Percentiles rank a stretch among this genome's conserved stretches.
phyloP scores from a whole-genome alignment of 2,113 vertebrate species.

The Petroica traversi region DNA sequence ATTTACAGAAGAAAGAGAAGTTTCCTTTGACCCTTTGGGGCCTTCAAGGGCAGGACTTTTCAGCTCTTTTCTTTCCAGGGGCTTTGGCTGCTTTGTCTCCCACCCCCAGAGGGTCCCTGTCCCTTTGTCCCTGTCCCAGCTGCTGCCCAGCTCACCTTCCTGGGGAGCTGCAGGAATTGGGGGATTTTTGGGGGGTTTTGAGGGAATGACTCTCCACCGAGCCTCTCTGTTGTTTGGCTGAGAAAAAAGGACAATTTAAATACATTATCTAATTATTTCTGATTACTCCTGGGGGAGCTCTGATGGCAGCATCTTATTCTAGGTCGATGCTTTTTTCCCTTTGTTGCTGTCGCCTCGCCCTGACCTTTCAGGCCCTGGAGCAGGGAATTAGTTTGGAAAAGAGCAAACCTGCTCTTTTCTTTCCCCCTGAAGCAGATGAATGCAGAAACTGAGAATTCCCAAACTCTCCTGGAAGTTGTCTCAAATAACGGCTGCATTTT shows the following conservation, averaged over 20 bases:
- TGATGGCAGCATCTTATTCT: background rate
- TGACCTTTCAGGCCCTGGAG: background rate
- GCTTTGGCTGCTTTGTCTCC: slow-evolving; percentile 4
- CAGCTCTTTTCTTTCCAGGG: slow-evolving; percentile 25
- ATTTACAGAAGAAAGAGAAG: slow-evolving; percentile 59
- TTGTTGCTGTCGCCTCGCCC: background rate
- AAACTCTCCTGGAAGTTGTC: background rate
- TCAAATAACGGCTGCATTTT: slow-evolving; percentile 1
- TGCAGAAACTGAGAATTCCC: background rate
- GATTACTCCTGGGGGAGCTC: slow-evolving; percentile 20
- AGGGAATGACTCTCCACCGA: background rate
- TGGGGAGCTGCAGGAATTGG: background rate
- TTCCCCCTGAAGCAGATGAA: background rate
- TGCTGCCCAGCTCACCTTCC: slow-evolving; percentile 41
- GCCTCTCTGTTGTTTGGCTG: background rate
- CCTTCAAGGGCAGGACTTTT: slow-evolving; percentile 47
- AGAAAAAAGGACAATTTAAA: slow-evolving; percentile 21
- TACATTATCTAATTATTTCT: slow-evolving; percentile 40
- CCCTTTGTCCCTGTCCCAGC: slow-evolving; percentile 55
- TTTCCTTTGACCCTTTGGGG: slow-evolving; percentile 48
- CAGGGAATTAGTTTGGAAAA: background rate
- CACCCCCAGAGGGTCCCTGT: background rate
- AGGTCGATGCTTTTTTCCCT: background rate
- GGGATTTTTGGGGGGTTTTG: background rate
- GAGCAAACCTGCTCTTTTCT: background rate